These are phyloP conservation scores for Lissonota sp. DNA, from an alignment of 2,888 invertebrate genomes.

Conservation along the genomic window DNA sequence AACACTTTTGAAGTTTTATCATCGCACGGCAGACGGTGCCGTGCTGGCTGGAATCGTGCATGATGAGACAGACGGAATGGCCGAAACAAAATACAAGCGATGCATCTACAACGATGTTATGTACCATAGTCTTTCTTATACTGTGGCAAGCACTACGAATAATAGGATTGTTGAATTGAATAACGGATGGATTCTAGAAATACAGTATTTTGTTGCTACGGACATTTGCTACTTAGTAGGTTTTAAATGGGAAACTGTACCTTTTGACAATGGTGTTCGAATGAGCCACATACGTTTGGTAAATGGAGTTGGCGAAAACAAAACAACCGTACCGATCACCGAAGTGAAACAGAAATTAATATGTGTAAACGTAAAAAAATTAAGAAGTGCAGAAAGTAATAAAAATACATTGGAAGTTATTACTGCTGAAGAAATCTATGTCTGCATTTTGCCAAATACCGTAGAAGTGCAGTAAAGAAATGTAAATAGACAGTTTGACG, in stretches of 20 bases:
- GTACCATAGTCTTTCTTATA: slow-evolving; percentile 2
- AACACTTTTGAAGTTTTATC: neutral
- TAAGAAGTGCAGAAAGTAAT: neutral
- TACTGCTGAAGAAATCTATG: slow-evolving; percentile 13
- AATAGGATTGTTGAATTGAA: slow-evolving; percentile 12
- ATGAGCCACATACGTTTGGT: no score
- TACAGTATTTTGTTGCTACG: slow-evolving; percentile 15
- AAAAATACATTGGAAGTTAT: neutral
- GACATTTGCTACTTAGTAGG: slow-evolving; percentile 21
- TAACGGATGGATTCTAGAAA: slow-evolving; percentile 11
- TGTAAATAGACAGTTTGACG: neutral
- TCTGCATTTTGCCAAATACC: slow-evolving; percentile 6
- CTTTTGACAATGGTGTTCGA: no score
- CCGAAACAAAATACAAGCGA: slow-evolving; percentile 1
- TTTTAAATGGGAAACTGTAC: neutral
- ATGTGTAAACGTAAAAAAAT: neutral
- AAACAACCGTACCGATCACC: neutral
- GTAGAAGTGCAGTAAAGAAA: slow-evolving; percentile 12
- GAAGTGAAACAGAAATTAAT: slow-evolving; percentile 8
- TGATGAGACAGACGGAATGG: neutral
- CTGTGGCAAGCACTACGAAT: neutral
- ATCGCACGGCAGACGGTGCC: neutral
- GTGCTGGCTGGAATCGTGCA: neutral
- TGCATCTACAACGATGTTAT: slow-evolving; percentile 6
- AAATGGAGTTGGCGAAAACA: no score